Percentiles rank a stretch among this genome's conserved stretches.
phyloP scores from a whole-genome alignment of 2,888 invertebrate genomes.

The Meloe dianella region DNA sequence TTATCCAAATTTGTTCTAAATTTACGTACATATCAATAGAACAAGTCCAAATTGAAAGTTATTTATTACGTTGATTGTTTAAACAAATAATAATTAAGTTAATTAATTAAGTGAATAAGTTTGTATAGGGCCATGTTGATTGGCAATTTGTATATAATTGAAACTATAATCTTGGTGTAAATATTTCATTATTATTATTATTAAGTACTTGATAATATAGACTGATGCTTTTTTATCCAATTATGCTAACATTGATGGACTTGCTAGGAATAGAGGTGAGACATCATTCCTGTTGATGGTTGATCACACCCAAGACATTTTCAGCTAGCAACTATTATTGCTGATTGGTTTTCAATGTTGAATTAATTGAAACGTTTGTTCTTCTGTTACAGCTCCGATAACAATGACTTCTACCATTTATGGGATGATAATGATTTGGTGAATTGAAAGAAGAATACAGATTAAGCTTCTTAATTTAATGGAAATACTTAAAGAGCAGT shows the following conservation, averaged over 20 bases:
- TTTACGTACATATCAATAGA: constrained; percentile 16
- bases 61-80: constrained; percentile 23
- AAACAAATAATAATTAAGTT: constrained; percentile 15
- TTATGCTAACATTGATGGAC: constrained; percentile 46
- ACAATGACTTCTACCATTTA: constrained; percentile 40
- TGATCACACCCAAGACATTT: no score
- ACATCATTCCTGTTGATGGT: constrained; percentile 14
- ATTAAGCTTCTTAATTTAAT: constrained; percentile 37
- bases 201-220: constrained; percentile 49
- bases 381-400: constrained; percentile 47
- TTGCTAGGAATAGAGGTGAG: constrained; percentile 43
- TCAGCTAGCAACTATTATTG: no score
- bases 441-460: constrained; percentile 42
- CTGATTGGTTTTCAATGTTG: no score
- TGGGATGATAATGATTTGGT: constrained; percentile 45
- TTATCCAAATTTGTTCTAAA: constrained; percentile 27
- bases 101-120: constrained; percentile 18
- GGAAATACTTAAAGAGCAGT: constrained; percentile 28
- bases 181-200: constrained; percentile 51
- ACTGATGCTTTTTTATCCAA: constrained; percentile 57
- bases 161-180: constrained; percentile 39
- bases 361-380: no score
- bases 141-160: constrained; percentile 27
- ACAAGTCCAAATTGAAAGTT: constrained; percentile 20
- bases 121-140: constrained; percentile 15